A percentile compares a stretch with the other conserved stretches of the same genome.
Evolutionary conservation across 2,888 invertebrate species (phyloP).

Genomic region (Cotesia congregata): DNA sequence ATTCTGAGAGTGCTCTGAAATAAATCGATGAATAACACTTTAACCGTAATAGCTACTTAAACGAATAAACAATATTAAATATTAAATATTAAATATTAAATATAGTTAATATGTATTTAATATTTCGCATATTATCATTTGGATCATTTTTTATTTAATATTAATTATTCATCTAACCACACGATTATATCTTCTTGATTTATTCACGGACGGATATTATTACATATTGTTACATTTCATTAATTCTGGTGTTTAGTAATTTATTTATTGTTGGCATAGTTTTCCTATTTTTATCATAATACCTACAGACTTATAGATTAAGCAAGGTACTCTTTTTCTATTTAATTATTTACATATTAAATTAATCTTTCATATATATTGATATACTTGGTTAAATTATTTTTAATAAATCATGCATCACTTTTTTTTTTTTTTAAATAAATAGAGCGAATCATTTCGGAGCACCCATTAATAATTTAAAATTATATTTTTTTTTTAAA

Average conservation of each 20-base stretch:
- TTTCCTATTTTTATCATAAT: neutral
- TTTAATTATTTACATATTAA: neutral
- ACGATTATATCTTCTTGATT: slow-evolving; percentile 38
- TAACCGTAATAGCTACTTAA: neutral
- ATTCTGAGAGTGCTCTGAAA: slow-evolving; percentile 21
- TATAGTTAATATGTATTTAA: neutral
- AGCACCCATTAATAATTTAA: neutral
- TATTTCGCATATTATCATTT: neutral
- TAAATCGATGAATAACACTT: slow-evolving; percentile 14
- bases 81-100: neutral
- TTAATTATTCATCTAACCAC: slow-evolving; percentile 24
- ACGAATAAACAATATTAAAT: slow-evolving; percentile 6
- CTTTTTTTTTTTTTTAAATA: neutral
- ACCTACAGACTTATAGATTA: neutral
- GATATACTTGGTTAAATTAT: neutral
- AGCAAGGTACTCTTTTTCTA: neutral
- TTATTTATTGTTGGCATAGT: neutral
- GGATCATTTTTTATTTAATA: neutral
- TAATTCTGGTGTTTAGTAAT: slow-evolving; percentile 44
- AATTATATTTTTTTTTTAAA: neutral
- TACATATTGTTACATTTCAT: slow-evolving; percentile 46
- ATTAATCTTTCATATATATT: neutral
- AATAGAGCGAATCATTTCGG: neutral
- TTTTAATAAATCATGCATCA: neutral
- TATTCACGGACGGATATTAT: slow-evolving; percentile 47